A percentile compares a stretch with the other conserved stretches of the same genome.
These are phyloP conservation scores for Microctonus aethiopoides DNA, from an alignment of 2,888 invertebrate genomes.

Conservation along the genomic window DNA sequence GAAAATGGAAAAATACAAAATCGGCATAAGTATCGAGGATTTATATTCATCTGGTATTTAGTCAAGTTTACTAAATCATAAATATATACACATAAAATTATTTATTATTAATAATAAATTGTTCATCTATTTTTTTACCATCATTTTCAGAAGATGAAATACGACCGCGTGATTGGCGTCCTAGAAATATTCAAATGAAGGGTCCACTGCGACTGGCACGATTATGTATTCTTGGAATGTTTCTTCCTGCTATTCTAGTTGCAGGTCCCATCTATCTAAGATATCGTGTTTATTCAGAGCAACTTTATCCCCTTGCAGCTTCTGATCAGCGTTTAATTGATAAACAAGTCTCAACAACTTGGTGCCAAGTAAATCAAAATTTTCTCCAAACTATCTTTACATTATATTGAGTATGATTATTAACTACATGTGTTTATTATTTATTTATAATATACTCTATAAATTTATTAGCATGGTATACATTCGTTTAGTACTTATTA, in stretches of 20 bases:
- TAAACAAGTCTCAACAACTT: slow-evolving; percentile 79
- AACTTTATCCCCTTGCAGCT: slow-evolving; percentile 79
- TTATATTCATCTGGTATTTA: too few species aligned
- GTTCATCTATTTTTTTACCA: neutral
- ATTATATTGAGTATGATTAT: too few species aligned
- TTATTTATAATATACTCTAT: too few species aligned
- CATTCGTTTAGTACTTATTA: too few species aligned
- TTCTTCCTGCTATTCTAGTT: slow-evolving; percentile 76
- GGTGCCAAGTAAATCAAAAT: slow-evolving; percentile 77
- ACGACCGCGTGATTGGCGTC: slow-evolving; percentile 55
- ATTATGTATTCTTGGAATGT: slow-evolving; percentile 73
- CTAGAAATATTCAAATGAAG: slow-evolving; percentile 51
- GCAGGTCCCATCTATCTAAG: slow-evolving; percentile 78
- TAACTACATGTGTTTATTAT: too few species aligned
- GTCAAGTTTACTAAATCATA: too few species aligned
- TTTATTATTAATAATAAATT: neutral
- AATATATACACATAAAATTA: neutral
- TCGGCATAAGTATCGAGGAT: too few species aligned
- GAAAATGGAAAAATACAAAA: neutral
- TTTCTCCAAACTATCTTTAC: neutral
- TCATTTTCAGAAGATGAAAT: slow-evolving; percentile 22
- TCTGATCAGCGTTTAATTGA: slow-evolving; percentile 82
- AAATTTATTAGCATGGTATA: too few species aligned
- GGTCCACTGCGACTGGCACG: slow-evolving; percentile 74
- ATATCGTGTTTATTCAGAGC: slow-evolving; percentile 77